Base-by-base conservation (phyloP, 2,113 vertebrate genomes). In the Ptyas mucosa region DNA sequence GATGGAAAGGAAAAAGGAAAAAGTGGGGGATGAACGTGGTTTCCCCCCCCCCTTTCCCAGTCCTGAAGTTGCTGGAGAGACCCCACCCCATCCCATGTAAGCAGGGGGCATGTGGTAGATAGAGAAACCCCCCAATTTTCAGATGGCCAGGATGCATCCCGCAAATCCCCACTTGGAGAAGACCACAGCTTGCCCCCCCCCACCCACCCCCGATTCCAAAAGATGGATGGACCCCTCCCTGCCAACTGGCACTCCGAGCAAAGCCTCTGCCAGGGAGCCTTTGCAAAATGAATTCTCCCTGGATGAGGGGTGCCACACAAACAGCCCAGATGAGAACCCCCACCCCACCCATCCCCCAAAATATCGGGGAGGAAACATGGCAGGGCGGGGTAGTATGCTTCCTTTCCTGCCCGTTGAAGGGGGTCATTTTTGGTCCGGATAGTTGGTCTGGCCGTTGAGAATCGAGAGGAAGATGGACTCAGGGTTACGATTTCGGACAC, bases 161-260 rank as follows among this genome's bases (percentile, higher is more conserved):
- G 43, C 20, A 18, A 14, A 9, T 6, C 12, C 75, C 1, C 3
- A 46, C 2, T 0, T 92, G 58, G 1, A 5, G 58, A 87, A 69
- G 7, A 75, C n/a, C 10, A 87, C 51, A 94, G 61, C 21, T 89
- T 94, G 94, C 69, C n/a, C n/a, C n/a, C n/a, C n/a, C n/a, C 94
- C 57, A 93, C 92, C 94, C 94, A 0, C 29, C 20, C 49, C 29
- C 29, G 0, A 34, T 75, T 54, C 34, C 49, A 58, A 0, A 89
- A 81, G 34, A 20, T 1, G 15, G 34, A 20, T 8, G 15, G 4
- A 14, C 14, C 12, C n/a, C 6, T 34, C 64, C 14, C 5, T 7
- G 11, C 61, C 26, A 5, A 14, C 5, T 69, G 64, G 29, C 64
- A 69, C 64, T n/a, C 3, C 26, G 26, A 64, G 58, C 10, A 3